phyloP scores from a whole-genome alignment of 2,888 invertebrate genomes.

The Drosophila trichaetosa region DNA sequence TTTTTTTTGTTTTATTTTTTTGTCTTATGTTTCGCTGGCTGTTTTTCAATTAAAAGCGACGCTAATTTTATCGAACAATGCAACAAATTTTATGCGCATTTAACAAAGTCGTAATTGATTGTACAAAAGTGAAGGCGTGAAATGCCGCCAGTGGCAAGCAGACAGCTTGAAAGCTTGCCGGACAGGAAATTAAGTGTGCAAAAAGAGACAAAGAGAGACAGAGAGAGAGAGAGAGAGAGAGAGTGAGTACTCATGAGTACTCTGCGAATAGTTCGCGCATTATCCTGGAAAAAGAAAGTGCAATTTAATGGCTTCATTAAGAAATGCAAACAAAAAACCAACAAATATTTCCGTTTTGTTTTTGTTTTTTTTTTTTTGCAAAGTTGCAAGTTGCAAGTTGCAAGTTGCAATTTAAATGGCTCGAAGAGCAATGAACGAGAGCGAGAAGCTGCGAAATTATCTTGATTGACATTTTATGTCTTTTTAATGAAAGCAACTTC shows the following conservation, averaged over 20 bases:
- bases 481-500: conserved; percentile 70
- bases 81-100: conserved; percentile 63
- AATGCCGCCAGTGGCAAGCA: conserved; percentile 22
- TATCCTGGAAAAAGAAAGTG: conserved; percentile 62
- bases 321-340: conserved; percentile 8
- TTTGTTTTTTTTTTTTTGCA: conserved; percentile 2
- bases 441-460: conserved; percentile 57
- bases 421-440: conserved; percentile 15
- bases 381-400: conserved; percentile 1
- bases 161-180: conserved; percentile 4
- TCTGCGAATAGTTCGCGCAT: conserved; percentile 22
- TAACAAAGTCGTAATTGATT: conserved; percentile 79
- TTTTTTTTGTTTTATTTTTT: conserved; percentile 35
- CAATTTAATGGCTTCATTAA: conserved; percentile 67
- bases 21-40: neutral
- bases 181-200: neutral
- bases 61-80: conserved; percentile 49
- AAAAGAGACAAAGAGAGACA: neutral
- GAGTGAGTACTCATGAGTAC: conserved; percentile 7
- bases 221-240: neutral
- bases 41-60: conserved; percentile 64
- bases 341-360: neutral
- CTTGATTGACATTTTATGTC: conserved; percentile 79
- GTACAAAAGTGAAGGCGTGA: conserved; percentile 61
- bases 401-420: conserved; percentile 40